Percentiles rank a stretch among this genome's conserved stretches.
Evolutionary conservation across 2,797 vertebrate species (phyloP).

Genomic region (Amniataba percoides): DNA sequence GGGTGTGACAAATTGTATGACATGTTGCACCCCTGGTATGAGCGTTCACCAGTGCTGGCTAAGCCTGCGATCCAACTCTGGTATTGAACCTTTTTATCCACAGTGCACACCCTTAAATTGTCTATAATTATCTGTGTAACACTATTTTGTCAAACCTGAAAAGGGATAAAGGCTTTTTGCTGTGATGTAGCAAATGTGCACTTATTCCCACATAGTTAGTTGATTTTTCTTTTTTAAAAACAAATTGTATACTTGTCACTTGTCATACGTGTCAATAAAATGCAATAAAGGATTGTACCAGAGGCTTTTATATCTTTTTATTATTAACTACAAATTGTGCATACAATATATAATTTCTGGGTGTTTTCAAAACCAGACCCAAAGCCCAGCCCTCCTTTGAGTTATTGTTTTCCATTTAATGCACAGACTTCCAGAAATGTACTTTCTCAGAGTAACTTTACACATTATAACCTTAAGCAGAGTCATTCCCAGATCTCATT

Average conservation of each 20-base stretch:
- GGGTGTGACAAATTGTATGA: conserved; percentile 9
- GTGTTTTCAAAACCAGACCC: background rate
- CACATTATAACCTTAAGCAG: background rate
- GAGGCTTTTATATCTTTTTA: background rate
- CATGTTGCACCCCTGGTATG: conserved; percentile 5
- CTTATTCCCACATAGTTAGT: background rate
- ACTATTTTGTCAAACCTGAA: background rate
- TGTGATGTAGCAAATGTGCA: background rate
- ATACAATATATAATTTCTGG: too few species aligned
- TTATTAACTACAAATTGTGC: background rate
- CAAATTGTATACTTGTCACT: background rate
- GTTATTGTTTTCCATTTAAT: background rate
- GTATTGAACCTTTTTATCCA: background rate
- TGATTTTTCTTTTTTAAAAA: background rate
- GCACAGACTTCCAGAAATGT: background rate
- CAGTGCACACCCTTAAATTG: background rate
- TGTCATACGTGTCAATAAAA: background rate
- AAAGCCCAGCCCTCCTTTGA: background rate
- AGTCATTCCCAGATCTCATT: background rate
- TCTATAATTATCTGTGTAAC: background rate
- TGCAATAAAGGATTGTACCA: background rate
- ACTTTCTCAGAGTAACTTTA: background rate
- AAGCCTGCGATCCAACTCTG: conserved; percentile 8
- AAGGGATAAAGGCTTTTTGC: background rate
- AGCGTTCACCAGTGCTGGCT: conserved; percentile 3